phyloP scores from a whole-genome alignment of 64 coral and sea anemone species.

The Acropora tenuis region DNA sequence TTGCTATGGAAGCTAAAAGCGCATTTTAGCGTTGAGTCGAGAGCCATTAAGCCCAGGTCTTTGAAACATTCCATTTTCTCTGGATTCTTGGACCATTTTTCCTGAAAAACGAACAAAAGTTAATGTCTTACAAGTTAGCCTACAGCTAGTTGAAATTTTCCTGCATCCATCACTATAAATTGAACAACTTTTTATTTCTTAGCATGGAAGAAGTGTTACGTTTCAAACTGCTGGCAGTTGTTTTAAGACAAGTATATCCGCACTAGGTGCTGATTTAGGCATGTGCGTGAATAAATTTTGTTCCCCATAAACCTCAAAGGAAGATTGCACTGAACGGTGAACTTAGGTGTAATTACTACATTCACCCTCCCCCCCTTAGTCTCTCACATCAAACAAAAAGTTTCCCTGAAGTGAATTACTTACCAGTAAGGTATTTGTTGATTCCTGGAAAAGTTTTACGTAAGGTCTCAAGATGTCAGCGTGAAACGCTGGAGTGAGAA shows the following conservation, averaged over 20 bases:
- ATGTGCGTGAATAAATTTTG: no score
- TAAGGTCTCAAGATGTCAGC: constrained; percentile 65
- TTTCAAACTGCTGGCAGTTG: no score
- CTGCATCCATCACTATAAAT: no score
- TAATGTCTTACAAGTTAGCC: no score
- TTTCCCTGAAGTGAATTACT: neutral
- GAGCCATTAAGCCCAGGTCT: constrained; percentile 77
- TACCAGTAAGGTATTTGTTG: constrained; percentile 71
- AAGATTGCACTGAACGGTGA: no score
- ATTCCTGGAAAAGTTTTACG: constrained; percentile 74
- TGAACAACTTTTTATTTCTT: no score
- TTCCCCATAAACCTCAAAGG: no score
- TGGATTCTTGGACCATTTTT: constrained; percentile 64
- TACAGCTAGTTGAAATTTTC: no score
- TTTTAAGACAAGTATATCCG: no score
- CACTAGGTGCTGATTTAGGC: no score
- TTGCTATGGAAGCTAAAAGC: constrained; percentile 77
- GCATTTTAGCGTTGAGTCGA: constrained; percentile 87
- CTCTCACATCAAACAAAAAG: neutral
- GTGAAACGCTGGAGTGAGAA: constrained; percentile 81
- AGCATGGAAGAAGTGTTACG: no score
- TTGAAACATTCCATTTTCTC: constrained; percentile 71
- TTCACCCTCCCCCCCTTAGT: neutral
- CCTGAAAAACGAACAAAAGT: constrained; percentile 54
- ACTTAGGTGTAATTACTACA: no score